Conservation (phyloP, 2,113 vertebrate species). For the Picathartes gymnocephalus region DNA sequence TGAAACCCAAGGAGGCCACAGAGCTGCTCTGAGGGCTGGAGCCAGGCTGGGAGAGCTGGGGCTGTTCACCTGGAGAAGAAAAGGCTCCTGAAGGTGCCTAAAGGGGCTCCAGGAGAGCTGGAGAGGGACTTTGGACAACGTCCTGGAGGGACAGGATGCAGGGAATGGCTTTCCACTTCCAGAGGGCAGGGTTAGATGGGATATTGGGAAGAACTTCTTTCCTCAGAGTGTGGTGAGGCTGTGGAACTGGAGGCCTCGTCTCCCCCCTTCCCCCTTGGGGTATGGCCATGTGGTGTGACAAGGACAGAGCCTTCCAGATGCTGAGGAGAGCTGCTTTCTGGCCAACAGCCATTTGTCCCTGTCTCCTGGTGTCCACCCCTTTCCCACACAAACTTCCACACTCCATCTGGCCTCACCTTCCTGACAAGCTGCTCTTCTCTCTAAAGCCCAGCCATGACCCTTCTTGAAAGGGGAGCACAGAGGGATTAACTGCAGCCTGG, state of each 20-base stretch:
- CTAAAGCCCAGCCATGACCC: neutral
- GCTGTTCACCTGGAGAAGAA: neutral
- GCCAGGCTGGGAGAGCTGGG: neutral
- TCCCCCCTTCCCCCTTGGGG: neutral
- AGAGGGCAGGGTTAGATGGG: neutral
- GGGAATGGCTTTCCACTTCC: neutral
- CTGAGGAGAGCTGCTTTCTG: neutral
- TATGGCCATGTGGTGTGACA: fast-evolving
- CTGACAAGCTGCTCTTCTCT: neutral
- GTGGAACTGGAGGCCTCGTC: neutral
- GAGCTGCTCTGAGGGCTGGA: neutral
- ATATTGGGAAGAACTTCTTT: neutral
- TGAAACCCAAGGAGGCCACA: fast-evolving
- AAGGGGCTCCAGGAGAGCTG: neutral
- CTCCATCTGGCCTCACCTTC: neutral
- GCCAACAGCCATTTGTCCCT: neutral
- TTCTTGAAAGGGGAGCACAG: neutral
- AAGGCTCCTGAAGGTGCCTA: too few relatives aligned
- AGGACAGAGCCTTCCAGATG: neutral
- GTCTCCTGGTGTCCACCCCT: neutral
- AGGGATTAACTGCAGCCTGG: neutral
- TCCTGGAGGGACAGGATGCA: neutral
- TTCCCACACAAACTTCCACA: neutral
- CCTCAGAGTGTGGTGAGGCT: neutral
- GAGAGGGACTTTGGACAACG: neutral